A percentile compares a stretch with the other conserved stretches of the same genome.
Evolutionary conservation across 2,113 vertebrate species (phyloP).

Genomic region (Tiliqua scincoides): DNA sequence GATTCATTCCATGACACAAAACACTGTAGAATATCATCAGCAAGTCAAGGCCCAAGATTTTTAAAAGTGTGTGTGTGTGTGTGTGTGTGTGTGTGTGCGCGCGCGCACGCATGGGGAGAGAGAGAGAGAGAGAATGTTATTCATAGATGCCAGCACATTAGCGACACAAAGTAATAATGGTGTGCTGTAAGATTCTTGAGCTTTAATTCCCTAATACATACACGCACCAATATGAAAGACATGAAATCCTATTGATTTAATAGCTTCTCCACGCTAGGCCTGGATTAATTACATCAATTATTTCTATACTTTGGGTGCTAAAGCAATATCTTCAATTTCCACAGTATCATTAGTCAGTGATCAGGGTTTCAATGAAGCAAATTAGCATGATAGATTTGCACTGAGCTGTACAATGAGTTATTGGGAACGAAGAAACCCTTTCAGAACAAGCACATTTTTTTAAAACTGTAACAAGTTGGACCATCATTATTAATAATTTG

Average conservation of each 20-base stretch:
- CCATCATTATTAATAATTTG: slow-evolving; percentile 6
- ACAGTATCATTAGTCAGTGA: slow-evolving; percentile 41
- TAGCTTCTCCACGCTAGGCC: not conserved
- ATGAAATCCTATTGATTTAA: slow-evolving; percentile 38
- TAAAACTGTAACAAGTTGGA: not conserved
- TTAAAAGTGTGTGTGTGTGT: not conserved
- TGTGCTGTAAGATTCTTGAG: not conserved
- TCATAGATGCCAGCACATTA: not conserved
- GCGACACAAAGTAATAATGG: not conserved
- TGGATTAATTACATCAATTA: slow-evolving; percentile 53
- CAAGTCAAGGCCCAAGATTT: not conserved
- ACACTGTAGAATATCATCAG: not conserved
- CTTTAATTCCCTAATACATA: slow-evolving; percentile 29
- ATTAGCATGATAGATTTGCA: slow-evolving; percentile 25
- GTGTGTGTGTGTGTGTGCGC: too few species aligned
- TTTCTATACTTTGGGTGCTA: slow-evolving; percentile 30
- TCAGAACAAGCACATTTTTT: slow-evolving; percentile 9
- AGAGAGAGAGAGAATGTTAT: not conserved
- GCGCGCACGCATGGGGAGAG: too few species aligned
- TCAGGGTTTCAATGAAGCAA: slow-evolving; percentile 27
- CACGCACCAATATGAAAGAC: slow-evolving; percentile 35
- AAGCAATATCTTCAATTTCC: slow-evolving; percentile 45
- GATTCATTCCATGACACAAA: not conserved
- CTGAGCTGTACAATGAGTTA: slow-evolving; percentile 30
- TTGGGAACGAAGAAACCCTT: slow-evolving; percentile 7